Conservation (phyloP, 2,113 vertebrate species). For the Myiozetetes cayanensis region DNA sequence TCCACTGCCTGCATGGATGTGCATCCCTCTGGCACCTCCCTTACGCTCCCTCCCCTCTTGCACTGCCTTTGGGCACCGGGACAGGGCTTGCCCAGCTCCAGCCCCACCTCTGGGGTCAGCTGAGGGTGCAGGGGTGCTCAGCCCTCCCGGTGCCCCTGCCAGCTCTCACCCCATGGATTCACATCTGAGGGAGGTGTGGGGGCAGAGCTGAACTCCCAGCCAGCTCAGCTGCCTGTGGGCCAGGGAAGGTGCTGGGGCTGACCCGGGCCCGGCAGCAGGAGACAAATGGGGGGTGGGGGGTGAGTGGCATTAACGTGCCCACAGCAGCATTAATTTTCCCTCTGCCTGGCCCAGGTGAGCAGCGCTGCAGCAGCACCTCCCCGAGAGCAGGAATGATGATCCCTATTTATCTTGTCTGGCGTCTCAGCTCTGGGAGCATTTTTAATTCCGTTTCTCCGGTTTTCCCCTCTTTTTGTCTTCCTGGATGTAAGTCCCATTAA, state of each 20-base stretch:
- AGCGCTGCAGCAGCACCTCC: not conserved
- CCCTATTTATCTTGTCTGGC: conserved; percentile 13
- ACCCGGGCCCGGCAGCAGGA: not conserved
- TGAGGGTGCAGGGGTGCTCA: not conserved
- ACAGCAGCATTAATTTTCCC: not conserved
- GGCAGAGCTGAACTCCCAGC: not conserved
- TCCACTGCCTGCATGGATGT: not conserved
- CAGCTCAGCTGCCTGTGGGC: not conserved
- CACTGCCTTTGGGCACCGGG: not conserved
- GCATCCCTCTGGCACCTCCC: rapidly evolving
- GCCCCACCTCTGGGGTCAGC: not conserved
- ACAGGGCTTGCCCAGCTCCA: not conserved
- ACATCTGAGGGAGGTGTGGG: too few relatives aligned
- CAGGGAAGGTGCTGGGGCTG: not conserved
- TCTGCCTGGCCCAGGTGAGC: conserved; percentile 1
- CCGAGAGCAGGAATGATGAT: conserved; percentile 1
- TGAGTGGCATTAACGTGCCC: not conserved
- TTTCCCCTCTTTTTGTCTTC: conserved; percentile 1
- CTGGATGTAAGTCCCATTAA: not conserved
- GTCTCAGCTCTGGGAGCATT: not conserved
- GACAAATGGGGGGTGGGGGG: not conserved
- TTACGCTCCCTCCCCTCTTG: not conserved
- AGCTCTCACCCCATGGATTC: rapidly evolving
- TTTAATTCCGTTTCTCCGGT: conserved; percentile 39
- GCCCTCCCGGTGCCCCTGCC: rapidly evolving